Base-by-base conservation (phyloP, 2,888 invertebrate genomes). In the Agonopterix subpropinquella region DNA sequence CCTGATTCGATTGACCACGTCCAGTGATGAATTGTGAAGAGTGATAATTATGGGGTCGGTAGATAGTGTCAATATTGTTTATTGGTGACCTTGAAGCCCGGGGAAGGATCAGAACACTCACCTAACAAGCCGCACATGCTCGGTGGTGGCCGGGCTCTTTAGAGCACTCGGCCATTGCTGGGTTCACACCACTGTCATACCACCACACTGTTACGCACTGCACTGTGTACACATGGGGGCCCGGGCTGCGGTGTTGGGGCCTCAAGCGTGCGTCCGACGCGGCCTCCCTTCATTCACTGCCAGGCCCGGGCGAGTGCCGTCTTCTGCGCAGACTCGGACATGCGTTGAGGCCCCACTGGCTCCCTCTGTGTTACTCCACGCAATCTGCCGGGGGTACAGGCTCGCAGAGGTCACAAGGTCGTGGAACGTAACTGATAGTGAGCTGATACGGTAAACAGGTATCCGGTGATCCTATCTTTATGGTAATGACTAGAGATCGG, bases 51-150 rank as follows among this genome's bases (percentile, higher is more conserved):
- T 28, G 28, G 28, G 28, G 28, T 28, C 7, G 28, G 28, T 28
- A 28, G 28, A 15, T 37, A 36, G 46, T 46, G 41, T 41, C 18
- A 61, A 67, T 56, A 53, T 70, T 72, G 76, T 77, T 73, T 73
- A 73, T 66, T 59, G 70, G 67, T 80, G 82, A 81, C 83, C 82
- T 82, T 82, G 80, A 71, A 53, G 56, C 55, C 56, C 56, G 56
- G 64, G 58, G 15, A 58, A 28, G 52, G 48, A 11, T 39, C 28
- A 5, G n/a, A 9, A n/a, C 50, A 50, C 85, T 82, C 68, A 87
- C 87, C 84, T 86, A 87, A 61, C 74, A 73, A 61, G 69, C 74
- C 66, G 78, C 72, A 77, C 87, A 87, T 87, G 70, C 70, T 87
- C 70, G 73, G 67, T 62, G 59, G 63, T 74, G 74, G 80, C 77